A percentile compares a stretch with the other conserved stretches of the same genome.
Evolutionary conservation across 2,888 invertebrate species (phyloP).

Genomic region (Drosophila colorata): DNA sequence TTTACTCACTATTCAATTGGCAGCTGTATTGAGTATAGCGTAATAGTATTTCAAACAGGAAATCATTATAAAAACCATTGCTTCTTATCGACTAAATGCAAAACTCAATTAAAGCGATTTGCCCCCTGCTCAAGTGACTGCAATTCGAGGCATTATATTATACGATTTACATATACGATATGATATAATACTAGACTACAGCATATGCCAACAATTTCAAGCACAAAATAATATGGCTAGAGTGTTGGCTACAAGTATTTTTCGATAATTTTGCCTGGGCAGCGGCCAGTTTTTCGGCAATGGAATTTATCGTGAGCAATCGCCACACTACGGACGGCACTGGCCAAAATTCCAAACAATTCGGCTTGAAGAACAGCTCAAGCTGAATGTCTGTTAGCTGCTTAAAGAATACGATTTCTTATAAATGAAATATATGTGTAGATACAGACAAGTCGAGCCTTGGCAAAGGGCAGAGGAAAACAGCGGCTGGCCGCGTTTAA

Average conservation of each 20-base stretch:
- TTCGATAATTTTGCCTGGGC: conserved; percentile 4
- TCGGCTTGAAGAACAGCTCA: conserved; percentile 31
- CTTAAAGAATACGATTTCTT: conserved; percentile 18
- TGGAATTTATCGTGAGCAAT: not conserved
- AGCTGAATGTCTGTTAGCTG: conserved; percentile 45
- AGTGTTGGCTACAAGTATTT: conserved; percentile 22
- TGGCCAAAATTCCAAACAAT: conserved; percentile 43
- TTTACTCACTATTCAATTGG: conserved; percentile 44
- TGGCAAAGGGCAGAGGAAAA: conserved; percentile 41
- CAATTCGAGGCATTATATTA: not conserved
- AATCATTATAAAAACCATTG: conserved; percentile 40
- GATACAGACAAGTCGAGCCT: conserved; percentile 18
- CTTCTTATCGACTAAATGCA: conserved; percentile 50
- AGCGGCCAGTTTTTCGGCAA: conserved; percentile 19
- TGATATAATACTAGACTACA: conserved; percentile 51
- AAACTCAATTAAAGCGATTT: conserved; percentile 45
- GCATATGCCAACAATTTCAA: conserved; percentile 27
- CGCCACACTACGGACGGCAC: conserved; percentile 41
- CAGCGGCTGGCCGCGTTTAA: conserved; percentile 40
- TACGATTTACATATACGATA: conserved; percentile 37
- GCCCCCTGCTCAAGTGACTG: conserved; percentile 39
- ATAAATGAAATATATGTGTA: not conserved
- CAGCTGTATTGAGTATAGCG: conserved; percentile 50
- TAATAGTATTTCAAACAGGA: conserved; percentile 7
- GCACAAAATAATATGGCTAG: conserved; percentile 19